Evolutionary conservation across 2,888 invertebrate species (phyloP), one percentile per base, ranked within the genome.

Genomic region (Tryphoninae sp.): DNA sequence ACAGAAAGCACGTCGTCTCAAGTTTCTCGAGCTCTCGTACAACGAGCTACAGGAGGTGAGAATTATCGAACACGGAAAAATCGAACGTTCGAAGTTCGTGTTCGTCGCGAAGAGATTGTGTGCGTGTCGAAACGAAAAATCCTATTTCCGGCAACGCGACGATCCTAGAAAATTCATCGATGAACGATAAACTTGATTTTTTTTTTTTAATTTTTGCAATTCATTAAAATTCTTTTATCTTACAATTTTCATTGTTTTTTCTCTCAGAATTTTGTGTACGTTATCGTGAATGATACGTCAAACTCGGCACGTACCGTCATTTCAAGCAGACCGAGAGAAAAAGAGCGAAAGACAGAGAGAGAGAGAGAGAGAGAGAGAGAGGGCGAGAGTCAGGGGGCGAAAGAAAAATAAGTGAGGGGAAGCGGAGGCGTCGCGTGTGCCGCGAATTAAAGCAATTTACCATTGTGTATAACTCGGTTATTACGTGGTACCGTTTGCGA

Each of bases 11-110:
- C 93, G 94, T 75, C 94, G 94, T 83, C 90, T 97, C 55, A 94
- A 94, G 89, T 93, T 95, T 78, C 93, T 96, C 51, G 94, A 95
- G 81, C 93, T 96, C 19, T 95, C 95, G 2, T 94, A 95, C 88
- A 97, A 97, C 91, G 94, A 95, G 88, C 94, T 97, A 80, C 95
- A 95, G 91, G 94, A 93, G 89, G 82, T 82, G 82, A 82, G 76
- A 69, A 78, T 58, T 42, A 11, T 61, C 26, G 7, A 33, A 13
- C 11, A 45, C 2, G 45, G 13, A 45, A 61, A 33, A n/a, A 13
- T 26, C 33, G 6, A 33, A 33, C 33, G 33, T 61, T 61, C n/a
- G 13, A 55, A 13, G 13, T 61, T 6, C 33, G 45, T 0, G 3
- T 45, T 13, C 9, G 3, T 13, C 13, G 13, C 13, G 11, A 45